phyloP scores from a whole-genome alignment of 2,888 invertebrate species.

The Malacosoma neustria region DNA sequence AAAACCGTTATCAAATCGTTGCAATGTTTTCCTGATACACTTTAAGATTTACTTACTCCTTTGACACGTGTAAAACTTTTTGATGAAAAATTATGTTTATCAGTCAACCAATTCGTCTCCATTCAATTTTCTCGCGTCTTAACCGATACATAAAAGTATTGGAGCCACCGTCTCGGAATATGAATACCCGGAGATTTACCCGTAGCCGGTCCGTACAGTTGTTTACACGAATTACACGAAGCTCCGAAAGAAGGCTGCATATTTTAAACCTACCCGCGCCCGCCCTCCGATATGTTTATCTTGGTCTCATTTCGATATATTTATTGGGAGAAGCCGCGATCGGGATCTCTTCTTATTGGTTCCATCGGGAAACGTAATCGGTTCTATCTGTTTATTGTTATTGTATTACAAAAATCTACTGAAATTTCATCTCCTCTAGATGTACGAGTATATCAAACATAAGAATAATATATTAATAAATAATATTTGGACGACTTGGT shows the following conservation, averaged over 20 bases:
- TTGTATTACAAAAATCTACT: conserved; percentile 28
- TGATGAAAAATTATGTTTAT: conserved; percentile 1
- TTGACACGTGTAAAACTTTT: conserved; percentile 11
- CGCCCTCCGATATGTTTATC: conserved; percentile 56
- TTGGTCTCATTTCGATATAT: conserved; percentile 66
- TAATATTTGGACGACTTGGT: too few species aligned
- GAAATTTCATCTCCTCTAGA: conserved; percentile 8
- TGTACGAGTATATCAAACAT: not conserved
- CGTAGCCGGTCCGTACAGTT: conserved; percentile 42
- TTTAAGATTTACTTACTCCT: conserved; percentile 5
- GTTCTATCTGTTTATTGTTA: conserved; percentile 39
- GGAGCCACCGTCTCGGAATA: conserved; percentile 30
- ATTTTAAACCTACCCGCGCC: conserved; percentile 56
- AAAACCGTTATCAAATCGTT: too few species aligned
- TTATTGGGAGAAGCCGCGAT: conserved; percentile 58
- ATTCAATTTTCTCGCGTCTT: conserved; percentile 25
- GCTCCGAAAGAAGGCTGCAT: conserved; percentile 56
- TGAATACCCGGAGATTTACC: conserved; percentile 47
- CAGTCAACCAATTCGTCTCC: conserved; percentile 12
- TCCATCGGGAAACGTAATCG: conserved; percentile 39
- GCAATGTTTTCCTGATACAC: too few species aligned
- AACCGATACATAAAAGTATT: conserved; percentile 28
- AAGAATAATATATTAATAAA: not conserved
- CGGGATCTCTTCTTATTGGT: conserved; percentile 52
- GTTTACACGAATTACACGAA: conserved; percentile 60